These are phyloP conservation scores for Drosophila pseudoananassae DNA, from an alignment of 1,140 invertebrate species.

Conservation along the genomic window DNA sequence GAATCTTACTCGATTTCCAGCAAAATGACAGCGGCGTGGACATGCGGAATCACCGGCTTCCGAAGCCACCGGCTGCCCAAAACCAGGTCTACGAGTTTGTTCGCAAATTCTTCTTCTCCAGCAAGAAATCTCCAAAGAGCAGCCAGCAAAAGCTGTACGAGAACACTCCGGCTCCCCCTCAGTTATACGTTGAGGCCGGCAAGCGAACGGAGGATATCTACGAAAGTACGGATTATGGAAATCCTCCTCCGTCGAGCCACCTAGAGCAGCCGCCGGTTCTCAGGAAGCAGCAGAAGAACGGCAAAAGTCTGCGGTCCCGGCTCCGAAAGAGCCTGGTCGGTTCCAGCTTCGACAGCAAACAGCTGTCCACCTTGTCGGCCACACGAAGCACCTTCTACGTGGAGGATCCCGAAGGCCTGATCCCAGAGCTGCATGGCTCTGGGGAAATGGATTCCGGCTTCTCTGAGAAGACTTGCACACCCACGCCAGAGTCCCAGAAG, in stretches of 20 bases:
- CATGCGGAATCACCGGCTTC: constrained; percentile 86
- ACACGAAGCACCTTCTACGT: constrained; percentile 88
- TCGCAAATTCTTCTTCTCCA: constrained; percentile 86
- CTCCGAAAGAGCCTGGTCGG: constrained; percentile 85
- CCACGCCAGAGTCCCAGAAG: constrained; percentile 58
- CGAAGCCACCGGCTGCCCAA: constrained; percentile 85
- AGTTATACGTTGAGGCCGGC: constrained; percentile 69
- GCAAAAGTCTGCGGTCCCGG: constrained; percentile 84
- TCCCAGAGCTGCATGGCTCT: constrained; percentile 61
- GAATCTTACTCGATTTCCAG: constrained; percentile 16
- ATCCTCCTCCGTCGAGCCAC: constrained; percentile 6
- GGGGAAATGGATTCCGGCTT: constrained; percentile 86
- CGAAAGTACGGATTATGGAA: constrained; percentile 57
- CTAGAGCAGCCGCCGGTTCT: constrained; percentile 43
- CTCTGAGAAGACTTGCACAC: constrained; percentile 75
- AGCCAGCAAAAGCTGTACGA: constrained; percentile 80
- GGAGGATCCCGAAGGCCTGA: constrained; percentile 84
- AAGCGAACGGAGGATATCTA: constrained; percentile 52
- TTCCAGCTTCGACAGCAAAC: constrained; percentile 83
- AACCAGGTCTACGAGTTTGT: constrained; percentile 85
- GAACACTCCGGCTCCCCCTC: constrained; percentile 55
- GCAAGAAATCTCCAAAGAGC: constrained; percentile 85
- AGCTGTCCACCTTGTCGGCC: constrained; percentile 57
- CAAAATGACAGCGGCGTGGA: constrained; percentile 85
- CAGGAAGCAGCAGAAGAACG: constrained; percentile 84